phyloP scores from a whole-genome alignment of 1,140 invertebrate species.

The Drosophila pandora region DNA sequence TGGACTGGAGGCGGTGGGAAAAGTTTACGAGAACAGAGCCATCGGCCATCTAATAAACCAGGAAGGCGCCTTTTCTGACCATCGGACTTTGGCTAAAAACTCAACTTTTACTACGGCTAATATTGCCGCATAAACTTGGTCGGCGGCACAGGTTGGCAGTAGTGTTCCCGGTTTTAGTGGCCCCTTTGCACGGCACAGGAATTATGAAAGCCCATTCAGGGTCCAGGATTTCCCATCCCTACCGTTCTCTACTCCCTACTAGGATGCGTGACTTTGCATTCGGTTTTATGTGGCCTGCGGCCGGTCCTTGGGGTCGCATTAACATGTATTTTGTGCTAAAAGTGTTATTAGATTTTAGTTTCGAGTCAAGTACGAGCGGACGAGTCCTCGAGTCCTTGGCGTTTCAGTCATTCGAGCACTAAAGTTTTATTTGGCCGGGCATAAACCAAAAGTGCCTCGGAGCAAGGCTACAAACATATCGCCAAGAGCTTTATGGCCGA shows the following conservation, averaged over 20 bases:
- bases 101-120: constrained; percentile 77
- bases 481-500: constrained; percentile 63
- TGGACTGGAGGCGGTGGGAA: constrained; percentile 47
- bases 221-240: not conserved
- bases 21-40: constrained; percentile 66
- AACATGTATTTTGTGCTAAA: constrained; percentile 81
- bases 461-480: constrained; percentile 66
- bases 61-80: constrained; percentile 25
- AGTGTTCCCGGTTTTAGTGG: constrained; percentile 53
- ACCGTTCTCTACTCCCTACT: constrained; percentile 2
- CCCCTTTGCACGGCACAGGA: constrained; percentile 49
- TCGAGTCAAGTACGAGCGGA: constrained; percentile 71
- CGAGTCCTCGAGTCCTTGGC: constrained; percentile 39
- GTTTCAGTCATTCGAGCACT: constrained; percentile 56
- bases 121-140: constrained; percentile 73
- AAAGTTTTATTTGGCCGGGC: constrained; percentile 75
- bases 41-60: constrained; percentile 74
- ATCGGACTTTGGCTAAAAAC: constrained; percentile 56
- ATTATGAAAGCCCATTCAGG: constrained; percentile 69
- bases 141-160: constrained; percentile 58
- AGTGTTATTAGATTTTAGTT: constrained; percentile 82
- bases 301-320: constrained; percentile 74
- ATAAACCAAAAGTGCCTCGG: constrained; percentile 80
- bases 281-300: constrained; percentile 50
- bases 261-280: constrained; percentile 69